Conservation (phyloP, 2,113 vertebrate genomes). For the Eulemur macaco region DNA sequence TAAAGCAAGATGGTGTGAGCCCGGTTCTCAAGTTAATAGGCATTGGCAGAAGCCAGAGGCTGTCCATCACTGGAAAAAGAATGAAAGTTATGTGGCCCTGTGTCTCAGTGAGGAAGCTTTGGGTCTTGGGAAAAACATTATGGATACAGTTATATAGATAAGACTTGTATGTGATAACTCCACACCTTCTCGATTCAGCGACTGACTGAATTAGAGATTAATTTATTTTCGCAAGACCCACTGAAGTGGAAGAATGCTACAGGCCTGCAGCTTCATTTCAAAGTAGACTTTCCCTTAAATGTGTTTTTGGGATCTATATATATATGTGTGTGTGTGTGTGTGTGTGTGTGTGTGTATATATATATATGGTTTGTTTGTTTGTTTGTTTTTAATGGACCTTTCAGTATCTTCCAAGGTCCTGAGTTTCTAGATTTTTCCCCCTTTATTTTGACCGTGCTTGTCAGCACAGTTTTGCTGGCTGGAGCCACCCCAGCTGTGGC, state of each 20-base stretch:
- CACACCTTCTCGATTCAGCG: background rate
- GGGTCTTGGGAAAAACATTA: background rate
- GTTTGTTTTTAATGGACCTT: background rate
- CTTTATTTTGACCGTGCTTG: background rate
- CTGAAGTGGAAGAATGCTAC: background rate
- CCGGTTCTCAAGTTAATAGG: background rate
- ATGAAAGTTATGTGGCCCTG: background rate
- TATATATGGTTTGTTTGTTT: background rate
- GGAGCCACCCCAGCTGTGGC: background rate
- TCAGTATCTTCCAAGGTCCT: background rate
- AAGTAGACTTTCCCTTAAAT: background rate
- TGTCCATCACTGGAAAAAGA: background rate
- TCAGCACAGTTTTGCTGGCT: background rate
- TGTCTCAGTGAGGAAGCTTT: background rate
- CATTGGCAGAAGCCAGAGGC: background rate
- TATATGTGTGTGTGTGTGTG: background rate
- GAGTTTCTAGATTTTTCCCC: background rate
- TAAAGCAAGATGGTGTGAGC: background rate
- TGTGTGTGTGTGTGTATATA: background rate
- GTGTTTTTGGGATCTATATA: background rate
- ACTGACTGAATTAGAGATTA: background rate
- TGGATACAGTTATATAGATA: background rate
- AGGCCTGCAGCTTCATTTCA: background rate
- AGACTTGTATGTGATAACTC: background rate
- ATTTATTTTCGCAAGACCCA: background rate